A percentile compares a stretch with the other conserved stretches of the same genome.
Conservation (phyloP, 2,888 invertebrate genomes). For the Crocallis elinguaria region DNA sequence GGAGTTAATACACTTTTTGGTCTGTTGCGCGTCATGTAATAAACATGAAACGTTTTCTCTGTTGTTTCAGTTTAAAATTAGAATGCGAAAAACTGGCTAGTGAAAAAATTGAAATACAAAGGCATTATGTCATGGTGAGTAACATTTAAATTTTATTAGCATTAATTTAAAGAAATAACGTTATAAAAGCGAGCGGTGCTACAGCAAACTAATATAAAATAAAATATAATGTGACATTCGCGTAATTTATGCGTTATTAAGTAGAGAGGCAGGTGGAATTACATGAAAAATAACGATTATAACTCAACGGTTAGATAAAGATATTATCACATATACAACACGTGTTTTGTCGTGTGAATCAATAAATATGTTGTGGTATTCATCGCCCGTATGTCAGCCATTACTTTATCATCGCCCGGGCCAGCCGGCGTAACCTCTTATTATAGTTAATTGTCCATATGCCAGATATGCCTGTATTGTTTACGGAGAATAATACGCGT, state of each 20-base stretch:
- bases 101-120: slow-evolving; percentile 95
- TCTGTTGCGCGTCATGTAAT: slow-evolving; percentile 1
- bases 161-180: slow-evolving; percentile 11
- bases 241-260: slow-evolving; percentile 16
- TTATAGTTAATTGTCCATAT: slow-evolving; percentile 49
- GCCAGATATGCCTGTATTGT: slow-evolving; percentile 43
- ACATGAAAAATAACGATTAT: slow-evolving; percentile 25
- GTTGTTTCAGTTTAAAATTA: slow-evolving; percentile 90
- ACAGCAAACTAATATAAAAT: slow-evolving; percentile 8
- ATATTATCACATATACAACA: slow-evolving; percentile 57
- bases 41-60: slow-evolving; percentile 20
- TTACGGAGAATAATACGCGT: slow-evolving; percentile 33
- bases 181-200: slow-evolving; percentile 5
- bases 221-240: slow-evolving; percentile 12
- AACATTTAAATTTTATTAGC: slow-evolving; percentile 23
- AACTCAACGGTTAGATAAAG: slow-evolving; percentile 48
- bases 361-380: slow-evolving; percentile 64
- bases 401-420: slow-evolving; percentile 49
- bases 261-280: slow-evolving; percentile 29
- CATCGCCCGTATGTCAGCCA: slow-evolving; percentile 64
- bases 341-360: slow-evolving; percentile 63
- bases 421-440: slow-evolving; percentile 52
- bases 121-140: slow-evolving; percentile 96
- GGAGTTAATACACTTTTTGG: background rate
- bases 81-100: slow-evolving; percentile 95